A percentile compares a stretch with the other conserved stretches of the same genome.
These are phyloP conservation scores for Delia radicum DNA, from an alignment of 1,140 invertebrate species.

Conservation along the genomic window DNA sequence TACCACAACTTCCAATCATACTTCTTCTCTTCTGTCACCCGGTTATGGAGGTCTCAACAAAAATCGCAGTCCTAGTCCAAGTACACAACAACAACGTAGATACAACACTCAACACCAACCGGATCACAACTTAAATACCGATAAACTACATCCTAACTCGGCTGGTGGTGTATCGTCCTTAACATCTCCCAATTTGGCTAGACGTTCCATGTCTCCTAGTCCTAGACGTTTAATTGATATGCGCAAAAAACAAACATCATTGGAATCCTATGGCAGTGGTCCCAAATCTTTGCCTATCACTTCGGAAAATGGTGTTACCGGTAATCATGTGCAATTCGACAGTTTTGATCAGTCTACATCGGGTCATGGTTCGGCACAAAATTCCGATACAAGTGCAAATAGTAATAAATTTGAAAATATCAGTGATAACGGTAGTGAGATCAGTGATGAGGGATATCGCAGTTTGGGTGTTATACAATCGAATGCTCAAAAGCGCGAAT, in stretches of 20 bases:
- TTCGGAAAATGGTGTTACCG: conserved; percentile 15
- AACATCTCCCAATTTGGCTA: conserved; percentile 30
- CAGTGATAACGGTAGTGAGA: conserved; percentile 81
- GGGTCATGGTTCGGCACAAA: background rate
- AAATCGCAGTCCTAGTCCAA: conserved; percentile 60
- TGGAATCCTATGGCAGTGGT: conserved; percentile 39
- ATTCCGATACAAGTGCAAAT: conserved; percentile 6
- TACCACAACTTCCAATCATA: conserved; percentile 21
- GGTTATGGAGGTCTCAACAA: conserved; percentile 36
- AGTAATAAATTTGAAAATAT: conserved; percentile 60
- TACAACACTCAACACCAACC: background rate
- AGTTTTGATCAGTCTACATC: background rate
- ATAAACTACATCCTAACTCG: background rate
- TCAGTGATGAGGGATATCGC: conserved; percentile 84
- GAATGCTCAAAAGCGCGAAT: conserved; percentile 63
- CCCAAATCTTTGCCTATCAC: conserved; percentile 41
- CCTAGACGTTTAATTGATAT: conserved; percentile 49
- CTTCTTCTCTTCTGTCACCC: conserved; percentile 27
- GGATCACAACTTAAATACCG: background rate
- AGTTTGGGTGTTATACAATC: conserved; percentile 72
- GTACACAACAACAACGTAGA: conserved; percentile 44
- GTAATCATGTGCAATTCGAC: conserved; percentile 35
- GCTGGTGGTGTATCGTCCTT: too few species aligned
- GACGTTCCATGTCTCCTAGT: conserved; percentile 57
- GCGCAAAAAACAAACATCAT: conserved; percentile 48